phyloP scores from a whole-genome alignment of 2,888 invertebrate species.

The Xylota segnis region DNA sequence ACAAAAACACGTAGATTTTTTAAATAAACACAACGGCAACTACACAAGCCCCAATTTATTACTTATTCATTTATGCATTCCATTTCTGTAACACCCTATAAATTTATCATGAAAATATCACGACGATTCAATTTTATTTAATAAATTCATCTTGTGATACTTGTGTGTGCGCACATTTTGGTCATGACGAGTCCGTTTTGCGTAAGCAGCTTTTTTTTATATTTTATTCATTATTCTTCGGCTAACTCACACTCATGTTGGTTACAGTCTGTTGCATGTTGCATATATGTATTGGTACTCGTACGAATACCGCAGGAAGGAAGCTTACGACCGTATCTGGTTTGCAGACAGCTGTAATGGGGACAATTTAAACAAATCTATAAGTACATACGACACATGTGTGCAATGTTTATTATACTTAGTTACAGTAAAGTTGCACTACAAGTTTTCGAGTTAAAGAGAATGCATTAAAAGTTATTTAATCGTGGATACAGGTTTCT shows the following conservation, averaged over 20 bases:
- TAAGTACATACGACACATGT: constrained; percentile 3
- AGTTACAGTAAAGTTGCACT: constrained; percentile 19
- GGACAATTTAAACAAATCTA: constrained; percentile 21
- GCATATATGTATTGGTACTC: background rate
- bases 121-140: constrained; percentile 35
- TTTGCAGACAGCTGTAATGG: background rate
- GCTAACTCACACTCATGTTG: background rate
- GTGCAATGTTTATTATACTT: background rate
- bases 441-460: constrained; percentile 5
- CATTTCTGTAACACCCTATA: constrained; percentile 37
- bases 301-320: constrained; percentile 28
- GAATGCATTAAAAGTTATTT: constrained; percentile 32
- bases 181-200: constrained; percentile 13
- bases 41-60: background rate
- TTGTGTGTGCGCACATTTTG: constrained; percentile 19
- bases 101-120: constrained; percentile 17
- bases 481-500: constrained; percentile 28
- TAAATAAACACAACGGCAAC: constrained; percentile 4
- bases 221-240: no score
- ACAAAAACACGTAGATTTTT: constrained; percentile 16
- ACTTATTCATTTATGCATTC: constrained; percentile 12
- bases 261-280: background rate
- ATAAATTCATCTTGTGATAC: constrained; percentile 43
- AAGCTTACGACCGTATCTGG: background rate
- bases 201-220: constrained; percentile 25